Evolutionary conservation across 1,140 invertebrate genomes (phyloP).

Genomic region (Heliconius melpomene): DNA sequence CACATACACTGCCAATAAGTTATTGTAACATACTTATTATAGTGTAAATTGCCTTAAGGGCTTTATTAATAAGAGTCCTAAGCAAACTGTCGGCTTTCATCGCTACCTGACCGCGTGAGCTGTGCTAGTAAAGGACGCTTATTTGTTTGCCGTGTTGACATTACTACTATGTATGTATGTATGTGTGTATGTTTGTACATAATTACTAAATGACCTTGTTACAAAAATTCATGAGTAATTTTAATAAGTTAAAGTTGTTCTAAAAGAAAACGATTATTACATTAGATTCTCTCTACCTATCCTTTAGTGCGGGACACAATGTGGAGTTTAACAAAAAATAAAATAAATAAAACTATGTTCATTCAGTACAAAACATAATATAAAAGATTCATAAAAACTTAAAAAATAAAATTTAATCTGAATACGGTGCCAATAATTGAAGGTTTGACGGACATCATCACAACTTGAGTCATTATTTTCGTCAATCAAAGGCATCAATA

Average conservation of each 20-base stretch:
- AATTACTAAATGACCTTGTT: not conserved
- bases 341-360: too few relatives aligned
- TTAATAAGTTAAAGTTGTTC: too few relatives aligned
- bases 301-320: too few relatives aligned
- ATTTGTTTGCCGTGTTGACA: constrained; percentile 28
- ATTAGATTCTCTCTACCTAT: too few relatives aligned
- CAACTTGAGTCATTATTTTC: not conserved
- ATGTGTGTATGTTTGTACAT: not conserved
- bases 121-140: constrained; percentile 25
- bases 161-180: not conserved
- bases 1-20: constrained; percentile 11
- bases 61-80: constrained; percentile 48
- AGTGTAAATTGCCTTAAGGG: constrained; percentile 40
- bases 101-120: constrained; percentile 35
- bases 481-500: not conserved
- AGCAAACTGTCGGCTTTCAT: constrained; percentile 38
- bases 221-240: too few relatives aligned
- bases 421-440: not conserved
- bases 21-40: constrained; percentile 32
- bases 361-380: too few relatives aligned
- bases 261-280: too few relatives aligned
- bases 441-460: not conserved
- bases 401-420: not conserved
- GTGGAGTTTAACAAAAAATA: too few relatives aligned
- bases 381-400: too few relatives aligned